Evolutionary conservation across 2,888 invertebrate genomes (phyloP).

Genomic region (Dolichopus griseipennis): DNA sequence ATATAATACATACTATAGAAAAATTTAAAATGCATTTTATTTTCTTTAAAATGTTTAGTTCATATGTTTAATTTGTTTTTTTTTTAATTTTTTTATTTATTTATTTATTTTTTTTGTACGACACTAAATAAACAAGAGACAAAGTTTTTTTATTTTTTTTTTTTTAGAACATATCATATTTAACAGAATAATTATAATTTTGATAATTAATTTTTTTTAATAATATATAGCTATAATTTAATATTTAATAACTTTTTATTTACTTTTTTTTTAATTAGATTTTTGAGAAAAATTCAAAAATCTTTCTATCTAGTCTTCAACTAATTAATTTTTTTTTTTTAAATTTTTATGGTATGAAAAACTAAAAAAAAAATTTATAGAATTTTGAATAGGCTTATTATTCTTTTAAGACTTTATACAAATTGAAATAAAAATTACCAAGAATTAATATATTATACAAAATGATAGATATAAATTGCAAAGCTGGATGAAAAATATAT

Average conservation of each 20-base stretch:
- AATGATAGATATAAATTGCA: too few species aligned
- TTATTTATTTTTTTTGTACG: slow-evolving; percentile 9
- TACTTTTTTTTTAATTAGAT: background rate
- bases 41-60: slow-evolving; percentile 9
- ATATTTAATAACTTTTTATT: background rate
- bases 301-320: slow-evolving; percentile 7
- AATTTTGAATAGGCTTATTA: background rate
- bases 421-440: too few species aligned
- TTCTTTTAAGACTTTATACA: too few species aligned
- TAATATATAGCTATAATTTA: slow-evolving; percentile 5
- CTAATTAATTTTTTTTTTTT: slow-evolving; percentile 5
- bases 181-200: slow-evolving; percentile 8
- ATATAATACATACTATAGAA: too few species aligned
- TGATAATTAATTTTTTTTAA: background rate
- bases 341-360: background rate
- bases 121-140: slow-evolving; percentile 9
- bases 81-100: background rate
- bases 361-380: background rate
- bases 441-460: too few species aligned
- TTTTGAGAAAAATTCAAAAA: slow-evolving; percentile 9
- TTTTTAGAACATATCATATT: slow-evolving; percentile 1
- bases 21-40: slow-evolving; percentile 7
- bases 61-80: slow-evolving; percentile 5
- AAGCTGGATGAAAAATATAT: too few species aligned
- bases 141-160: background rate